Evolutionary conservation across 2,888 invertebrate species (phyloP), one percentile per base, ranked within the genome.

Genomic region (Stenoptilia bipunctidactyla): DNA sequence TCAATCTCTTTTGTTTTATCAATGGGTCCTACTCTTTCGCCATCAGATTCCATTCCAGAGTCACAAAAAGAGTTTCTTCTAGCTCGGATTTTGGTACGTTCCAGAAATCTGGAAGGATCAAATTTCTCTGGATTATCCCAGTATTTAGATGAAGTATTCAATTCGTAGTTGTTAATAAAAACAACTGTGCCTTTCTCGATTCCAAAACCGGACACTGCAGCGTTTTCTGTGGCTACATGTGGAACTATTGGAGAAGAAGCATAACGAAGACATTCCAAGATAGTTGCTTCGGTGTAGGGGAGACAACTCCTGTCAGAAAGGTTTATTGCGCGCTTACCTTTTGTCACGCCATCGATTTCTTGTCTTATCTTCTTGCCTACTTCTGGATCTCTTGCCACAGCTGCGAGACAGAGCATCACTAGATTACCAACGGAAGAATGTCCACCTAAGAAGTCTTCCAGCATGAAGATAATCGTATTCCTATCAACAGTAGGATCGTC

Each of bases 231-330:
- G 0, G 95, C 93, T 0, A 94, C 94, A 58, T 95, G 95, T 0
- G 96, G 96, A 0, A 96, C 95, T 42, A 96, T 95, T 0, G 96
- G 95, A 0, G 95, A 95, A 0, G 94, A 93, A 0, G 92, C 88
- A 40, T 89, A 89, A 38, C 96, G 73, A 0, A 95, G 68, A 1
- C 92, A 90, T 74, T 96, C 96, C 52, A 91, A 86, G 10, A 95
- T 87, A 0, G 92, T 90, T 0, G 93, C 93, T 70, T 93, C 92
- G 0, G 93, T 93, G 61, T 92, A 94, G 0, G 93, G 92, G 76
- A 96, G 86, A 1, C 68, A 68, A 1, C 84, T 73, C 55, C 89
- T 87, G 50, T 95, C 92, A 15, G 86, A 72, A 0, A 94, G 65
- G n/a, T 83, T 85, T 0, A 92, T 86, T 12, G 76, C 67, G 13